phyloP scores from a whole-genome alignment of 1,140 invertebrate genomes.

The Aphis gossypii region DNA sequence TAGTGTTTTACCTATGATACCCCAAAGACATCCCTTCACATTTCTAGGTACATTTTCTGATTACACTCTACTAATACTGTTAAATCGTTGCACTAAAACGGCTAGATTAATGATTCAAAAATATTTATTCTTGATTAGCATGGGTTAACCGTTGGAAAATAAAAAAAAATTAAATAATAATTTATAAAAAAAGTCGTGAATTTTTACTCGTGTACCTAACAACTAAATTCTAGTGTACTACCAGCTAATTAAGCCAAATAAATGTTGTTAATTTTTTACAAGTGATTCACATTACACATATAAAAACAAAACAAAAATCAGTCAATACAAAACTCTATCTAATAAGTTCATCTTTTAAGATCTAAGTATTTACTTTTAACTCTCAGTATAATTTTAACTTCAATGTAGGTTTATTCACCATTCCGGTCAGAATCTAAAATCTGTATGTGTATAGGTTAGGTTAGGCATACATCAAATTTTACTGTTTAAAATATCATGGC shows the following conservation, averaged over 20 bases:
- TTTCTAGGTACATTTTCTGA: neutral
- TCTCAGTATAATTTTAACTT: neutral
- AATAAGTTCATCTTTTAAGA: neutral
- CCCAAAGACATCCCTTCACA: neutral
- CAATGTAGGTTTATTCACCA: neutral
- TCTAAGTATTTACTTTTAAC: neutral
- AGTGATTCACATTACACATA: neutral
- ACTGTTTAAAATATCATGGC: neutral
- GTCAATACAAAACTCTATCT: neutral
- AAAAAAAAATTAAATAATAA: too few species aligned
- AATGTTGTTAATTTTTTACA: neutral
- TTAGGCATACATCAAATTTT: neutral
- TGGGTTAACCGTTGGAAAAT: neutral
- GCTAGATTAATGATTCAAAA: neutral
- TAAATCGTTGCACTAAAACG: neutral
- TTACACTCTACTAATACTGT: neutral
- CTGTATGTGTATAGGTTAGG: too few species aligned
- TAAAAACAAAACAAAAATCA: neutral
- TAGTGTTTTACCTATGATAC: too few species aligned
- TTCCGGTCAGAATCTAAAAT: neutral
- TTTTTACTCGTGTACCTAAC: neutral
- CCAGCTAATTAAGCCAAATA: neutral
- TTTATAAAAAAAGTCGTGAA: neutral
- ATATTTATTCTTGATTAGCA: neutral
- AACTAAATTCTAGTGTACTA: neutral